phyloP scores from a whole-genome alignment of 2,888 invertebrate species.

The Drosophila demipolita region DNA sequence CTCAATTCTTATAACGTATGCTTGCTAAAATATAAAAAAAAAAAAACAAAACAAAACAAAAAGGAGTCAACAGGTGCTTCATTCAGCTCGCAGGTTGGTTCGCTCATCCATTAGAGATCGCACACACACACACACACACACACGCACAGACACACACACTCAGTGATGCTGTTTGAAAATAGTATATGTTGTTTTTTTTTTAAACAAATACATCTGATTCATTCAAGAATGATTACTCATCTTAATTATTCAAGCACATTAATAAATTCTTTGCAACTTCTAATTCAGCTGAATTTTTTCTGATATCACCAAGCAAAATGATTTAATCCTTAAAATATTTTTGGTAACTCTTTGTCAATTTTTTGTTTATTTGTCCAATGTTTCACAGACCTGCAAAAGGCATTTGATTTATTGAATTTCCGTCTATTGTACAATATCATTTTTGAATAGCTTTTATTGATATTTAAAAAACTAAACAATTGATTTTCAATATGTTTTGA shows the following conservation, averaged over 20 bases:
- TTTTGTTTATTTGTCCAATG: neutral
- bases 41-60: constrained; percentile 16
- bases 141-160: neutral
- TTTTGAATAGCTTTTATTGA: neutral
- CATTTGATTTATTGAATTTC: neutral
- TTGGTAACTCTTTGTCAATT: no score
- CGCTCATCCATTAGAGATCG: constrained; percentile 5
- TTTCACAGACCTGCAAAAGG: neutral
- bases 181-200: constrained; percentile 17
- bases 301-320: constrained; percentile 17
- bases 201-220: constrained; percentile 33
- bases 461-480: neutral
- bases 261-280: neutral
- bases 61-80: constrained; percentile 79
- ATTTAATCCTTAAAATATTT: neutral
- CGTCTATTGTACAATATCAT: neutral
- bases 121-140: neutral
- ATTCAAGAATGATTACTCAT: constrained; percentile 36
- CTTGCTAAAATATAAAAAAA: constrained; percentile 31
- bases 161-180: constrained; percentile 18
- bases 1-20: constrained; percentile 29
- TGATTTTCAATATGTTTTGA: neutral
- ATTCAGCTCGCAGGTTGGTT: constrained; percentile 79
- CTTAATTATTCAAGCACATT: neutral
- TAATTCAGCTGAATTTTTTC: constrained; percentile 9